These are phyloP conservation scores for Cyclina sinensis DNA, from an alignment of 1,140 invertebrate species.

Conservation along the genomic window DNA sequence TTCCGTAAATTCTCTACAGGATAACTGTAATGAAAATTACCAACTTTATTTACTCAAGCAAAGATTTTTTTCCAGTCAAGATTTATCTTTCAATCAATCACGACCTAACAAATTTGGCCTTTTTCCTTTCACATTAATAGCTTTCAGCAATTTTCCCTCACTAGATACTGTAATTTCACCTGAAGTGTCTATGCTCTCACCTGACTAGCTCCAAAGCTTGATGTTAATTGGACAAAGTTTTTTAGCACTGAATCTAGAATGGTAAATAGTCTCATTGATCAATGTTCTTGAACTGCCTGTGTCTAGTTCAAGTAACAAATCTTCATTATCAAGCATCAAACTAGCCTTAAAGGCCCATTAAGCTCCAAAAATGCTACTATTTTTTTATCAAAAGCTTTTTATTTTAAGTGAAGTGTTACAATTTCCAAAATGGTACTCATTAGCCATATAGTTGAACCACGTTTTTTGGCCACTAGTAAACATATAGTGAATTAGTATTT, in stretches of 20 bases:
- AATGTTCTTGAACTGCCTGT: conserved; percentile 43
- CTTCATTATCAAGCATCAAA: not conserved
- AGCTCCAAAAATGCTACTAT: too few species aligned
- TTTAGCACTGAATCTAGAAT: not conserved
- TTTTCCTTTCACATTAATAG: conserved; percentile 14
- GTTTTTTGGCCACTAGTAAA: too few species aligned
- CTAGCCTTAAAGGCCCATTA: too few species aligned
- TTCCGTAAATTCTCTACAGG: conserved; percentile 1
- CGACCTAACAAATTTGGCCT: conserved; percentile 57
- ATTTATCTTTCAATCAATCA: conserved; percentile 50
- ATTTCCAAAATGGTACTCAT: too few species aligned
- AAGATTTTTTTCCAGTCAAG: conserved; percentile 53
- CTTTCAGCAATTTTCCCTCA: not conserved
- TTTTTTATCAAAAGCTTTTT: too few species aligned
- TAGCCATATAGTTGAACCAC: too few species aligned
- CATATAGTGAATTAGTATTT: too few species aligned
- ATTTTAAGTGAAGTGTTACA: too few species aligned
- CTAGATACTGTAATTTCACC: conserved; percentile 15
- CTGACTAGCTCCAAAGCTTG: conserved; percentile 18
- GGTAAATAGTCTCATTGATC: conserved; percentile 5
- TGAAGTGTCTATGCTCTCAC: not conserved
- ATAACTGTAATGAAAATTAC: not conserved
- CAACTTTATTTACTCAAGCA: not conserved
- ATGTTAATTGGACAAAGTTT: not conserved
- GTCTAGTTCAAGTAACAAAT: conserved; percentile 25